These are phyloP conservation scores for Crax fasciolata DNA, from an alignment of 2,797 vertebrate species.

Conservation along the genomic window DNA sequence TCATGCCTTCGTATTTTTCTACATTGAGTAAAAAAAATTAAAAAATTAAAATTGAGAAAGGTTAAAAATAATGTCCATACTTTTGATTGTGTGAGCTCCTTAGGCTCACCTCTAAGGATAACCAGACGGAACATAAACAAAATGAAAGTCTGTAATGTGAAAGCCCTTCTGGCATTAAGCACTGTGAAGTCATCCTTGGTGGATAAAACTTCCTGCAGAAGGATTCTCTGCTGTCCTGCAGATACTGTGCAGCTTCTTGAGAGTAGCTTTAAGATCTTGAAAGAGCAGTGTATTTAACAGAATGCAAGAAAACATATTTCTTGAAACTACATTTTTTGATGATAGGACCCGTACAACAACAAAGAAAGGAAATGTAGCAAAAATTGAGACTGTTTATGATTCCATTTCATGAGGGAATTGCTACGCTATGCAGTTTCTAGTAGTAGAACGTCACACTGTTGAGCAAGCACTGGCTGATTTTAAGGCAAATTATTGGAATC, in stretches of 20 bases:
- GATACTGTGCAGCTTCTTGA: background rate
- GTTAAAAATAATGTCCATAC: background rate
- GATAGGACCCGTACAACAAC: background rate
- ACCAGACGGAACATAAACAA: background rate
- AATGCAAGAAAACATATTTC: background rate
- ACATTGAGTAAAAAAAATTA: background rate
- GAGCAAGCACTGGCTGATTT: slow-evolving; percentile 24
- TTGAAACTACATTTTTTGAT: background rate
- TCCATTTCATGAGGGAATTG: slow-evolving; percentile 36
- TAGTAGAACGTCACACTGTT: slow-evolving; percentile 6
- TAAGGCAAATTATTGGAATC: slow-evolving; percentile 33
- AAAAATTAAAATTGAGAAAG: background rate
- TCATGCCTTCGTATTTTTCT: background rate
- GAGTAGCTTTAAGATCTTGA: background rate
- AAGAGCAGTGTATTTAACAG: background rate
- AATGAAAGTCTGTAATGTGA: background rate
- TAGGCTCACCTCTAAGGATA: background rate
- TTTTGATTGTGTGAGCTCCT: background rate
- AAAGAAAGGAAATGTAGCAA: background rate
- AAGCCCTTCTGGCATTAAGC: background rate
- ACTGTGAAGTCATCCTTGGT: background rate
- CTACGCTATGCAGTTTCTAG: slow-evolving; percentile 39
- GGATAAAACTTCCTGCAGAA: background rate
- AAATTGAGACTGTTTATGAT: slow-evolving; percentile 12
- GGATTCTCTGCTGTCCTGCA: background rate